phyloP scores from a whole-genome alignment of 2,113 vertebrate species.

The Tragelaphus strepsiceros region DNA sequence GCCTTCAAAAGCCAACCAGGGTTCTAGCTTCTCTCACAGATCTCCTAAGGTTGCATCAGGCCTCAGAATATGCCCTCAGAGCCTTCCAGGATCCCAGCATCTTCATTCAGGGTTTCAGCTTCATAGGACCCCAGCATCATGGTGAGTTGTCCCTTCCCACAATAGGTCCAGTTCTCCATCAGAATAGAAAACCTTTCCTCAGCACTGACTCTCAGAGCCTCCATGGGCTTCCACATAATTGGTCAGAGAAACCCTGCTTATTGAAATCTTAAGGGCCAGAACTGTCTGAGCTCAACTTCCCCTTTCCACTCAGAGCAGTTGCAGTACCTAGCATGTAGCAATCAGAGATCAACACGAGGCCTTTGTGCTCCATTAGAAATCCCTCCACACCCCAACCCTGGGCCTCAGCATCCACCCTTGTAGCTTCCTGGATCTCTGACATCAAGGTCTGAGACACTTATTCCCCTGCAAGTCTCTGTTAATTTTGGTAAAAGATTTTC shows the following conservation, averaged over 20 bases:
- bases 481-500: conserved; percentile 2
- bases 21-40: conserved; percentile 1
- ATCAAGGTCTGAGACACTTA: not conserved
- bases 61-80: not conserved
- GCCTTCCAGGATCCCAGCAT: not conserved
- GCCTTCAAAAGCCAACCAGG: conserved; percentile 21
- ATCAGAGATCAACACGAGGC: not conserved
- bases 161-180: not conserved
- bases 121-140: not conserved
- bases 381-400: not conserved
- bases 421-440: not conserved
- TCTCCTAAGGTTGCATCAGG: not conserved
- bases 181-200: not conserved
- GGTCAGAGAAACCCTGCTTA: conserved; percentile 44
- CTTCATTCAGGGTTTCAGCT: not conserved
- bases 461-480: not conserved
- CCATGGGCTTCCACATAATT: not conserved
- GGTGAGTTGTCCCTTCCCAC: not conserved
- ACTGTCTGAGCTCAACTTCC: not conserved
- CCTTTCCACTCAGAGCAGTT: not conserved
- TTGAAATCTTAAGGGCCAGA: not conserved
- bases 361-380: conserved; percentile 3
- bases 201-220: not conserved
- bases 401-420: not conserved
- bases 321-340: not conserved